Evolutionary conservation across 2,113 vertebrate genomes (phyloP).

Genomic region (Rutilus rutilus): DNA sequence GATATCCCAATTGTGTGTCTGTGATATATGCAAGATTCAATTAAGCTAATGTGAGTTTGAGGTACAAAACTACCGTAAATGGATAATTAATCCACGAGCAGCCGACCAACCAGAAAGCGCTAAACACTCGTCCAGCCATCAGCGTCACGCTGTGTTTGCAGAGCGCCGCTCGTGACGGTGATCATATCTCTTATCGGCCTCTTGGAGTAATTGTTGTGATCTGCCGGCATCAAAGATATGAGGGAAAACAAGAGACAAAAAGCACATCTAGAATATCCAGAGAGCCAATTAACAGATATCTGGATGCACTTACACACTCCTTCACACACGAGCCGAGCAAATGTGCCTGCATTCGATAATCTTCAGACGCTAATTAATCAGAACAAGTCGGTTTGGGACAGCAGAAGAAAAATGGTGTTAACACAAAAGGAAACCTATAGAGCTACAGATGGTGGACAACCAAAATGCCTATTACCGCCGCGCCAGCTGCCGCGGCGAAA

Average conservation of each 20-base stretch:
- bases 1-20: constrained; percentile 34
- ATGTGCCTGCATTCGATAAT: constrained; percentile 42
- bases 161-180: no score
- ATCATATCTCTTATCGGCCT: constrained; percentile 47
- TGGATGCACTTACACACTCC: constrained; percentile 41
- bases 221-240: constrained; percentile 11
- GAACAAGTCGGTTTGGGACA: constrained; percentile 12
- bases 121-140: constrained; percentile 29
- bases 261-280: constrained; percentile 40
- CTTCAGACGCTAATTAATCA: constrained; percentile 42
- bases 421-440: not conserved
- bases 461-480: no score
- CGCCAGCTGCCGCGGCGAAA: no score
- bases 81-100: constrained; percentile 46
- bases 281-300: constrained; percentile 55
- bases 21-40: constrained; percentile 45
- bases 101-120: constrained; percentile 23
- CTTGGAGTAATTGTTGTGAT: constrained; percentile 53
- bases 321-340: constrained; percentile 8
- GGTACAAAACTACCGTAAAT: constrained; percentile 32
- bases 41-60: constrained; percentile 42
- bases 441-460: no score
- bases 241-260: constrained; percentile 35
- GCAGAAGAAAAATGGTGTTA: constrained; percentile 19
- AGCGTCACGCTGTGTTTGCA: constrained; percentile 20